phyloP scores from a whole-genome alignment of 2,113 vertebrate species.

The Ardeotis arabs region DNA sequence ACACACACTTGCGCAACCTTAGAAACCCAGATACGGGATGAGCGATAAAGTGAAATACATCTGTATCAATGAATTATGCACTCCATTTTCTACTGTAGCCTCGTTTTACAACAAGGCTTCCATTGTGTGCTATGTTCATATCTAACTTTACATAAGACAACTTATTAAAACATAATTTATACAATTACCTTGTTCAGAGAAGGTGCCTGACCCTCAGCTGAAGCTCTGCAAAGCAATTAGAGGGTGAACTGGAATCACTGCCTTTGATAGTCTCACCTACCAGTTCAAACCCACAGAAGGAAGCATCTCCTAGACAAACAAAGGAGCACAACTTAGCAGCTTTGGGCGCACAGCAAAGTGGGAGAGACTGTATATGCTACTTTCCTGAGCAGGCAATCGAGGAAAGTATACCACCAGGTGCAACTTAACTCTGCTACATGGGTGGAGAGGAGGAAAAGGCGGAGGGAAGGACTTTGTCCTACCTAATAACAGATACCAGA shows the following conservation, averaged over 20 bases:
- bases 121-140: background rate
- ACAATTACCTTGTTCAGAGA: conserved; percentile 22
- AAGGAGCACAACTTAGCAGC: background rate
- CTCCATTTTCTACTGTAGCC: background rate
- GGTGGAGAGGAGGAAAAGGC: background rate
- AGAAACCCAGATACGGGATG: background rate
- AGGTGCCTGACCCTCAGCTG: background rate
- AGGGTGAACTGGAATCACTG: background rate
- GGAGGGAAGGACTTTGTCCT: background rate
- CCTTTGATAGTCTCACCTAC: background rate
- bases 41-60: background rate
- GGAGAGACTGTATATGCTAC: background rate
- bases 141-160: background rate
- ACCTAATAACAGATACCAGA: background rate
- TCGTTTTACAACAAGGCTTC: conserved; percentile 2
- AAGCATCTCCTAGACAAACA: background rate
- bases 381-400: background rate
- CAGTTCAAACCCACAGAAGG: background rate
- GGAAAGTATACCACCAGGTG: background rate
- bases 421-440: rapidly evolving
- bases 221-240: conserved; percentile 16
- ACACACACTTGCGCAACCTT: background rate
- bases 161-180: conserved; percentile 3
- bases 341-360: background rate
- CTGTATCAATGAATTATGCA: background rate